These are phyloP conservation scores for Protophormia terraenovae DNA, from an alignment of 2,888 invertebrate genomes.

Conservation along the genomic window DNA sequence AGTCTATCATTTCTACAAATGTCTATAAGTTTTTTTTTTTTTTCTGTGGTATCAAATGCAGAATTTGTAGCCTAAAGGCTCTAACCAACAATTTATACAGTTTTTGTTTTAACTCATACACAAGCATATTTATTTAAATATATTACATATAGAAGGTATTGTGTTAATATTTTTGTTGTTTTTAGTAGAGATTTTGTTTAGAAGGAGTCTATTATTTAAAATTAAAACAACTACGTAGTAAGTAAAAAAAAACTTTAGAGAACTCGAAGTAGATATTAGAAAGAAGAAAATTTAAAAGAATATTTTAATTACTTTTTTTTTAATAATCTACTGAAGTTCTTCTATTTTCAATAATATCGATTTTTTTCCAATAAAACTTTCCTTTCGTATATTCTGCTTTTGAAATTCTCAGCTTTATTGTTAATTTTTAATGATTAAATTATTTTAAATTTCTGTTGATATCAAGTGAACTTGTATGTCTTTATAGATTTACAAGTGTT, in stretches of 20 bases:
- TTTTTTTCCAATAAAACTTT: too few species aligned
- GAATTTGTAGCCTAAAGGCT: slow-evolving; percentile 60
- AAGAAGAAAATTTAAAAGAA: too few species aligned
- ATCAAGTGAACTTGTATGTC: not conserved
- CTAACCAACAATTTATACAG: slow-evolving; percentile 31
- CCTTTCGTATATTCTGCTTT: too few species aligned
- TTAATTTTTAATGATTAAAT: not conserved
- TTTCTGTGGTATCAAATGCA: slow-evolving; percentile 43
- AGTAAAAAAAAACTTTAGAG: too few species aligned
- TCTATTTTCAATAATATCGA: too few species aligned
- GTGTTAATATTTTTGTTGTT: slow-evolving; percentile 12
- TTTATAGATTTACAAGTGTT: slow-evolving; percentile 3
- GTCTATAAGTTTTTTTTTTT: not conserved
- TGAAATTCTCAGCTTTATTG: too few species aligned
- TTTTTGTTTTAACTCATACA: not conserved
- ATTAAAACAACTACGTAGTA: too few species aligned
- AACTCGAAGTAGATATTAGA: too few species aligned
- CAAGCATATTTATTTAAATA: not conserved
- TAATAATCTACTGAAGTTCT: too few species aligned
- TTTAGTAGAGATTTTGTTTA: slow-evolving; percentile 8
- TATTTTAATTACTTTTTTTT: too few species aligned
- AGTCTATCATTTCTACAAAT: not conserved
- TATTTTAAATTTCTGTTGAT: not conserved
- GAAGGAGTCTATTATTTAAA: slow-evolving; percentile 31
- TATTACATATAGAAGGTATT: not conserved